Evolutionary conservation across 2,888 invertebrate species (phyloP).

Genomic region (Belgica antarctica): DNA sequence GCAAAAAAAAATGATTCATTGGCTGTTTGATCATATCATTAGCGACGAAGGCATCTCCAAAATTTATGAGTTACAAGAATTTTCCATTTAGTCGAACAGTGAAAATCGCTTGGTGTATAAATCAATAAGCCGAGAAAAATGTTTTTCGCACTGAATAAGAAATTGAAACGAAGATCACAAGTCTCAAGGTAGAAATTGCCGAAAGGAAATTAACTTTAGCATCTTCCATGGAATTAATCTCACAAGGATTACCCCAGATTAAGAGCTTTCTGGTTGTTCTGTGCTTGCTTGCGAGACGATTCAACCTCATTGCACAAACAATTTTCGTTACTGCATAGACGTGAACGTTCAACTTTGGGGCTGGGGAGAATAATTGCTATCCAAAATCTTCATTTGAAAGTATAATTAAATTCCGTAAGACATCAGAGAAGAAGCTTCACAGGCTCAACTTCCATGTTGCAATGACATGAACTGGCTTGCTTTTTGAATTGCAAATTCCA

Average conservation of each 20-base stretch:
- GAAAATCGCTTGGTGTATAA: too few species aligned
- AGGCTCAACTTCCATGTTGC: not conserved
- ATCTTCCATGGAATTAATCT: not conserved
- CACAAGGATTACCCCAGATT: not conserved
- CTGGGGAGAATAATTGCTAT: not conserved
- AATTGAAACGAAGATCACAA: too few species aligned
- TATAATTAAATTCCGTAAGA: constrained; percentile 24
- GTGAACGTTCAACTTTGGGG: not conserved
- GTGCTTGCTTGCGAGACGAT: constrained; percentile 20
- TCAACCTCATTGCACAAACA: constrained; percentile 46
- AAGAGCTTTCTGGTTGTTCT: constrained; percentile 44
- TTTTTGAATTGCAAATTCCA: constrained; percentile 22
- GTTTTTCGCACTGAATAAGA: too few species aligned
- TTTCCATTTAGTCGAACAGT: not conserved
- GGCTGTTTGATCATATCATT: not conserved
- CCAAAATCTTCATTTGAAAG: constrained; percentile 28
- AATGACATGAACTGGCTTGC: constrained; percentile 8
- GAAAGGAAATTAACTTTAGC: not conserved
- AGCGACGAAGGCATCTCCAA: not conserved
- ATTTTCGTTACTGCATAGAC: constrained; percentile 47
- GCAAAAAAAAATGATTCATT: constrained; percentile 4
- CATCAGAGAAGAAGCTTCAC: not conserved
- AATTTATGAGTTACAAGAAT: not conserved
- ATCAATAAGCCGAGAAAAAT: too few species aligned
- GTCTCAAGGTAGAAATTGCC: constrained; percentile 6